phyloP scores from a whole-genome alignment of 2,113 vertebrate genomes.

The Dipodomys merriami region DNA sequence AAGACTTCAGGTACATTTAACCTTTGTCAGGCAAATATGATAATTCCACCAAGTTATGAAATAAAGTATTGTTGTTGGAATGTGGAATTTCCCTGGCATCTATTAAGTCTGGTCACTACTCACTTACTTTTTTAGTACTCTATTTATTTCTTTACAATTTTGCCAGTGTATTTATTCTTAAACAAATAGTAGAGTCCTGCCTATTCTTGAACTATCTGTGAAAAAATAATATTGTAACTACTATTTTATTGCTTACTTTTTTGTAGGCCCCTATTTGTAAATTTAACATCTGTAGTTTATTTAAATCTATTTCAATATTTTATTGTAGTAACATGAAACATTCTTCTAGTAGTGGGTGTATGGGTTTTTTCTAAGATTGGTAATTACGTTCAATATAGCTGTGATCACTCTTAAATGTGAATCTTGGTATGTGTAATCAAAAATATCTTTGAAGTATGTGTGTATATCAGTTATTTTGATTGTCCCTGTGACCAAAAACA shows the following conservation, averaged over 20 bases:
- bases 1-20: conserved; percentile 6
- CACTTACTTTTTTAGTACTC: neutral
- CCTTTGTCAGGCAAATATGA: conserved; percentile 3
- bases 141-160: conserved; percentile 25
- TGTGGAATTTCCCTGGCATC: neutral
- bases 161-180: neutral
- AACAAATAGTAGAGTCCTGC: neutral
- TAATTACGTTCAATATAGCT: neutral
- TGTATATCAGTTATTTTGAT: no score
- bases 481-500: no score
- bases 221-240: neutral
- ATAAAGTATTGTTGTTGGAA: neutral
- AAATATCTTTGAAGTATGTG: neutral
- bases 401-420: neutral
- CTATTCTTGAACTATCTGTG: neutral
- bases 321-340: neutral
- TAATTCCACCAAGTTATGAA: conserved; percentile 10
- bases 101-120: neutral
- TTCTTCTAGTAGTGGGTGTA: neutral
- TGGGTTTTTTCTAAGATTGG: conserved; percentile 7
- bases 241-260: conserved; percentile 40
- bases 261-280: neutral
- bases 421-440: neutral
- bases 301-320: neutral
- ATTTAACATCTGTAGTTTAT: neutral